phyloP scores from a whole-genome alignment of 1,140 invertebrate genomes.

The Proctacanthus coquilletti region DNA sequence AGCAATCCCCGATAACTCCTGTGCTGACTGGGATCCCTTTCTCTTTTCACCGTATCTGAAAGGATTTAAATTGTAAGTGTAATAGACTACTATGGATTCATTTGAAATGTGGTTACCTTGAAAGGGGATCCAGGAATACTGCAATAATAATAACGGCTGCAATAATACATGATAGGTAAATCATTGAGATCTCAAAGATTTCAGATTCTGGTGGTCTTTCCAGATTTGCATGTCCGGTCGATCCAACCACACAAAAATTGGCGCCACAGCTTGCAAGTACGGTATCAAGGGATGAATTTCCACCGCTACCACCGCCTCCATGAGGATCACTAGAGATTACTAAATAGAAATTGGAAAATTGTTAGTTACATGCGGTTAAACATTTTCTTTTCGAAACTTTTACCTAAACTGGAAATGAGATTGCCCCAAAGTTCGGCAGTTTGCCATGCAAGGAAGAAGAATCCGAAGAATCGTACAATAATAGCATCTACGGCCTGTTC shows the following conservation, averaged over 20 bases:
- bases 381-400: too few species aligned
- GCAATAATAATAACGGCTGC: slow-evolving; percentile 73
- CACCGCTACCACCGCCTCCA: slow-evolving; percentile 33
- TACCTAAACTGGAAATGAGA: slow-evolving; percentile 73
- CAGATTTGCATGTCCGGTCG: slow-evolving; percentile 49
- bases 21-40: slow-evolving; percentile 42
- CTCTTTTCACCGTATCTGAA: slow-evolving; percentile 70
- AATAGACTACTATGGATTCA: background rate
- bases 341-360: too few species aligned
- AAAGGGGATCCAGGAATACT: slow-evolving; percentile 76
- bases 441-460: slow-evolving; percentile 96
- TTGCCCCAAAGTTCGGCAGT: slow-evolving; percentile 91
- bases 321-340: slow-evolving; percentile 64
- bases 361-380: too few species aligned
- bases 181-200: slow-evolving; percentile 73
- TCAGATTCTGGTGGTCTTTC: slow-evolving; percentile 62
- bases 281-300: slow-evolving; percentile 31
- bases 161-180: slow-evolving; percentile 75
- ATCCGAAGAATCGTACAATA: slow-evolving; percentile 89
- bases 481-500: slow-evolving; percentile 78
- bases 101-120: slow-evolving; percentile 39
- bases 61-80: background rate
- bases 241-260: slow-evolving; percentile 59
- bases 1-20: slow-evolving; percentile 59
- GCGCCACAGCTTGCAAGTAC: slow-evolving; percentile 58